Conservation (phyloP, 37 sponge, comb jelly and placozoan genomes). For the Corticium candelabrum region DNA sequence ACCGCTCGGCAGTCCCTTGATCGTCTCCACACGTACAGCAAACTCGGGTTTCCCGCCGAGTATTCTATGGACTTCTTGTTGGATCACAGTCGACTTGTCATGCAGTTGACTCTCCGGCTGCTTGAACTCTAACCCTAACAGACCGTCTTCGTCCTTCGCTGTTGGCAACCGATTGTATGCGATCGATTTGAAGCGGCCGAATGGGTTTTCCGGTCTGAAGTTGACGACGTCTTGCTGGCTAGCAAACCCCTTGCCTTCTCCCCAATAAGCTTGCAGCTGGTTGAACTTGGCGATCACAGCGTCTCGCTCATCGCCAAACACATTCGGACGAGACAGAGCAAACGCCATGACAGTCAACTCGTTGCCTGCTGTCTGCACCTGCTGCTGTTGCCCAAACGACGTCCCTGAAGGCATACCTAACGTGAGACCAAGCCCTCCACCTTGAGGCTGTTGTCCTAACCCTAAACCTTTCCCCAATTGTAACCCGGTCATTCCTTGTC, state of each 20-base stretch:
- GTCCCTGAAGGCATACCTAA: background rate
- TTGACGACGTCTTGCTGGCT: slow-evolving; percentile 49
- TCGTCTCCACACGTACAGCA: slow-evolving; percentile 40
- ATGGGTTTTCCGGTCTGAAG: slow-evolving; percentile 62
- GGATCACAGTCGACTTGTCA: slow-evolving; percentile 20
- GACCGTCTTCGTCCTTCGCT: slow-evolving; percentile 69
- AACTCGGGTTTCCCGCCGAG: slow-evolving; percentile 15
- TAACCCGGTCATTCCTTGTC: background rate
- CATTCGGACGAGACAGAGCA: slow-evolving; percentile 61
- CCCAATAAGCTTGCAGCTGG: slow-evolving; percentile 78
- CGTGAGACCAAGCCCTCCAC: background rate
- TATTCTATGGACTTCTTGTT: background rate
- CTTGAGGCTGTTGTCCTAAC: background rate
- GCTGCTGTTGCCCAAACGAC: slow-evolving; percentile 27
- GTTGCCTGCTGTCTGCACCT: slow-evolving; percentile 26
- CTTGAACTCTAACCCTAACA: slow-evolving; percentile 61
- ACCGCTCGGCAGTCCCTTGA: slow-evolving; percentile 44
- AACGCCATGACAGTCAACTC: slow-evolving; percentile 36
- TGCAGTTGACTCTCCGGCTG: slow-evolving; percentile 36
- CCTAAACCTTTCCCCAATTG: background rate
- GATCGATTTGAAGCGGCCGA: slow-evolving; percentile 31
- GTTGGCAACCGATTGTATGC: slow-evolving; percentile 65
- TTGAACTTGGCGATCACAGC: slow-evolving; percentile 70
- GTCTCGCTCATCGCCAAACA: slow-evolving; percentile 86
- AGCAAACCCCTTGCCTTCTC: slow-evolving; percentile 64